Percentiles rank a stretch among this genome's conserved stretches.
Evolutionary conservation across 2,113 vertebrate genomes (phyloP).

Genomic region (Nerophis lumbriciformis): DNA sequence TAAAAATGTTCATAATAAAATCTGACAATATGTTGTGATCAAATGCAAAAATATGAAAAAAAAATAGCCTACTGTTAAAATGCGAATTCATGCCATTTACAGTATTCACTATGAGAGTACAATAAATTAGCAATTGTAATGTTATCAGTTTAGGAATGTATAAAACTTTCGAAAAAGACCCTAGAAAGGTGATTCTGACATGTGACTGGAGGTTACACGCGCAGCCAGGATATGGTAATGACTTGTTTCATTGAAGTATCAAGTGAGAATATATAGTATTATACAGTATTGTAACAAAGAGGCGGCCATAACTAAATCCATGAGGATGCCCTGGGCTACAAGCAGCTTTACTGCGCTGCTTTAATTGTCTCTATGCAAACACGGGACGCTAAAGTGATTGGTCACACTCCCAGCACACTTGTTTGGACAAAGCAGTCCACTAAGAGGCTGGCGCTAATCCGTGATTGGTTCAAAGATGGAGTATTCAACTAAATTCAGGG

Average conservation of each 20-base stretch:
- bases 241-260: not conserved
- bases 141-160: no score
- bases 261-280: not conserved
- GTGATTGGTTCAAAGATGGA: conserved; percentile 28
- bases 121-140: no score
- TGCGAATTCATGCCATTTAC: no score
- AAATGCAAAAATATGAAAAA: no score
- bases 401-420: conserved; percentile 55
- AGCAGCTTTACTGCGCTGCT: conserved; percentile 9
- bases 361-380: conserved; percentile 11
- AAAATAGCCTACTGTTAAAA: no score
- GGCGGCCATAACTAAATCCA: not conserved
- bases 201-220: not conserved
- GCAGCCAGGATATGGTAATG: not conserved
- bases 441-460: conserved; percentile 12
- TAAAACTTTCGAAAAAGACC: no score
- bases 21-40: no score
- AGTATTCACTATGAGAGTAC: no score
- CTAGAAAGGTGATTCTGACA: not conserved
- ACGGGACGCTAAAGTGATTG: conserved; percentile 40
- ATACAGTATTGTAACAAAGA: no score
- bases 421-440: conserved; percentile 52
- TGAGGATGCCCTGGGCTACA: not conserved
- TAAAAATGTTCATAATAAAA: not conserved
- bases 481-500: no score